Percentiles rank a stretch among this genome's conserved stretches.
Evolutionary conservation across 2,113 vertebrate genomes (phyloP).

Genomic region (Eleginops maclovinus): DNA sequence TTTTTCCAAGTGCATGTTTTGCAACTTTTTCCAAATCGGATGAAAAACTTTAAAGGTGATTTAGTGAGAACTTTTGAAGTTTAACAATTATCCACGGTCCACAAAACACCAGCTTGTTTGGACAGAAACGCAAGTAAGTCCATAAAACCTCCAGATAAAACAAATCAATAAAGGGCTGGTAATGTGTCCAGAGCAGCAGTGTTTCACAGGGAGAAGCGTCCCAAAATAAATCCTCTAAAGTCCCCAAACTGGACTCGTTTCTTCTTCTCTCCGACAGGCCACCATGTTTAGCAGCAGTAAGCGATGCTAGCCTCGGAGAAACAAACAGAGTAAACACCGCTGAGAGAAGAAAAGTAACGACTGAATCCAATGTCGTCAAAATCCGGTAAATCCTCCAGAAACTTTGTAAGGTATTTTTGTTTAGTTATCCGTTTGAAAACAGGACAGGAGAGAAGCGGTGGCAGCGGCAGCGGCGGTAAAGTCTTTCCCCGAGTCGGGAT

Average conservation of each 20-base stretch:
- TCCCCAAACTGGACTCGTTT: constrained; percentile 34
- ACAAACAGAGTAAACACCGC: constrained; percentile 19
- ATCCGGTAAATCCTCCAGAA: not conserved
- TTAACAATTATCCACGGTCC: constrained; percentile 48
- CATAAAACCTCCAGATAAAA: not conserved
- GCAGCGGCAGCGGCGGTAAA: constrained; percentile 51
- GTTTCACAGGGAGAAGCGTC: not conserved
- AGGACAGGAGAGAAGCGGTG: not conserved
- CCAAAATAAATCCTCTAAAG: constrained; percentile 29
- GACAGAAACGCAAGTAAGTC: constrained; percentile 19
- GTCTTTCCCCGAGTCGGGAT: constrained; percentile 49
- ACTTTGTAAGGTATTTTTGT: not conserved
- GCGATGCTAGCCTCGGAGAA: constrained; percentile 59
- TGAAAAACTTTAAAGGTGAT: constrained; percentile 31
- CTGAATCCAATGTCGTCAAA: not conserved
- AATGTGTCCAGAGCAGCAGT: not conserved
- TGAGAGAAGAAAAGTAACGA: not conserved
- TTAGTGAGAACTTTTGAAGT: constrained; percentile 50
- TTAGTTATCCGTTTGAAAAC: not conserved
- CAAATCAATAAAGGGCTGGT: rapidly evolving
- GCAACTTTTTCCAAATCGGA: constrained; percentile 19
- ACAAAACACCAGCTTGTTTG: not conserved
- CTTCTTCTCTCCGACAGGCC: constrained; percentile 62
- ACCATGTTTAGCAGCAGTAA: constrained; percentile 81
- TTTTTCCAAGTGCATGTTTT: constrained; percentile 4